Evolutionary conservation across 53 echinoderm and acorn worm genomes (phyloP).

Genomic region (Apostichopus leukothele): DNA sequence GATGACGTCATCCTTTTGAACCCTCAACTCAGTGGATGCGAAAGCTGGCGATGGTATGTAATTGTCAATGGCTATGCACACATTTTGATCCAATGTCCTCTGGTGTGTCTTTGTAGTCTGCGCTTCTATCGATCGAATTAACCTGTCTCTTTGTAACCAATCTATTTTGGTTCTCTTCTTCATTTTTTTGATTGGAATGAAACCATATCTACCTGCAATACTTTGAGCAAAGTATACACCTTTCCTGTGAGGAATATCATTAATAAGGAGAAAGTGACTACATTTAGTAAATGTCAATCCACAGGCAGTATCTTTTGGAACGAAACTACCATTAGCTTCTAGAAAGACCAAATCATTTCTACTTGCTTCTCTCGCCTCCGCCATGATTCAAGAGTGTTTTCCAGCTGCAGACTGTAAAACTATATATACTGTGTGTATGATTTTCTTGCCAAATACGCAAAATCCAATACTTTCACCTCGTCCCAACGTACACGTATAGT

Average conservation of each 20-base stretch:
- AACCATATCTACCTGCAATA: conserved; percentile 1
- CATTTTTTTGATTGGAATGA: neutral
- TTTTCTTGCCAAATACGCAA: too few relatives aligned
- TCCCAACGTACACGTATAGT: too few relatives aligned
- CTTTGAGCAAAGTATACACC: neutral
- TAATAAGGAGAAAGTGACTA: neutral
- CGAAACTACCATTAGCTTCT: neutral
- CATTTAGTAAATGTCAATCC: neutral
- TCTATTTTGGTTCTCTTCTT: neutral
- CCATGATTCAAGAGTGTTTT: too few relatives aligned
- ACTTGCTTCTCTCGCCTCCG: too few relatives aligned
- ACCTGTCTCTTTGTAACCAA: neutral
- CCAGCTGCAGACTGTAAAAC: too few relatives aligned
- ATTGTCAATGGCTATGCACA: neutral
- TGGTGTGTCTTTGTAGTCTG: neutral
- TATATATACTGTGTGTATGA: too few relatives aligned
- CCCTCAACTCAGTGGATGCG: neutral
- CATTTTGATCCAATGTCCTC: neutral
- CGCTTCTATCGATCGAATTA: neutral
- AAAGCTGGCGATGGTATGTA: conserved; percentile 4
- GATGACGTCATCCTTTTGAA: conserved; percentile 1
- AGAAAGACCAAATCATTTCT: neutral
- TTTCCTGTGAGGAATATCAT: neutral
- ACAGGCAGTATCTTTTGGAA: neutral
- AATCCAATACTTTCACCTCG: too few relatives aligned